Evolutionary conservation across 2,797 vertebrate genomes (phyloP).

Genomic region (Lacerta agilis): DNA sequence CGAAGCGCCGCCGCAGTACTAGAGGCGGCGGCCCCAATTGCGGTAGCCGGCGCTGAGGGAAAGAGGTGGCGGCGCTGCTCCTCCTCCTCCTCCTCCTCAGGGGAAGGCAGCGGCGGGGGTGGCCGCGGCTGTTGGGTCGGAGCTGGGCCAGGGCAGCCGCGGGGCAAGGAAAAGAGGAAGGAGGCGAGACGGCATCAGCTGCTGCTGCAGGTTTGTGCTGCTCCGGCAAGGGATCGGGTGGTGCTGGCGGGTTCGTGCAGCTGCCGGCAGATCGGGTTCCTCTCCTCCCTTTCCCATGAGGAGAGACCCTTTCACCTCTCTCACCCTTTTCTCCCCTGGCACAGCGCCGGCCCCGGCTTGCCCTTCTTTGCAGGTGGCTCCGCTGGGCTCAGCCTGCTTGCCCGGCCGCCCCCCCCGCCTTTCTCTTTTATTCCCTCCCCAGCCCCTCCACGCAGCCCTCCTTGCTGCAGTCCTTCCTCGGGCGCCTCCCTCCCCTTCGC

Average conservation of each 20-base stretch:
- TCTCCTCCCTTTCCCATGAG: no score
- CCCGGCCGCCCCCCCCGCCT: not conserved
- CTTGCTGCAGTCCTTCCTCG: not conserved
- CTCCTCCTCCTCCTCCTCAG: not conserved
- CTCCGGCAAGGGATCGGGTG: not conserved
- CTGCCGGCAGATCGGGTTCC: not conserved
- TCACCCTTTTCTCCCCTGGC: not conserved
- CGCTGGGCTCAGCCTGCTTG: not conserved
- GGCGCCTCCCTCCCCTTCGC: not conserved
- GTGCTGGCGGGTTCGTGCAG: not conserved
- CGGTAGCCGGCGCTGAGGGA: not conserved
- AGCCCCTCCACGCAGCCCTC: not conserved
- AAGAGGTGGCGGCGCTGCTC: constrained; percentile 4
- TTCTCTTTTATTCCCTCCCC: not conserved
- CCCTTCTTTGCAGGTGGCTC: not conserved
- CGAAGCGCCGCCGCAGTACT: constrained; percentile 29
- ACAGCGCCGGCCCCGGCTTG: not conserved
- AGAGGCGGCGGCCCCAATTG: constrained; percentile 31
- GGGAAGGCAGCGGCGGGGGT: constrained; percentile 18
- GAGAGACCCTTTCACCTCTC: not conserved
- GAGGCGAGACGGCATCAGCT: not conserved
- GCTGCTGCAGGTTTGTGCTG: constrained; percentile 12
- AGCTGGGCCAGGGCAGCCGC: not conserved
- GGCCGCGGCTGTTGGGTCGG: constrained; percentile 13
- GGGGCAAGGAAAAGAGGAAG: not conserved